These are phyloP conservation scores for Paragorgia papillata DNA, from an alignment of 92 coral and sea anemone genomes.

Conservation along the genomic window DNA sequence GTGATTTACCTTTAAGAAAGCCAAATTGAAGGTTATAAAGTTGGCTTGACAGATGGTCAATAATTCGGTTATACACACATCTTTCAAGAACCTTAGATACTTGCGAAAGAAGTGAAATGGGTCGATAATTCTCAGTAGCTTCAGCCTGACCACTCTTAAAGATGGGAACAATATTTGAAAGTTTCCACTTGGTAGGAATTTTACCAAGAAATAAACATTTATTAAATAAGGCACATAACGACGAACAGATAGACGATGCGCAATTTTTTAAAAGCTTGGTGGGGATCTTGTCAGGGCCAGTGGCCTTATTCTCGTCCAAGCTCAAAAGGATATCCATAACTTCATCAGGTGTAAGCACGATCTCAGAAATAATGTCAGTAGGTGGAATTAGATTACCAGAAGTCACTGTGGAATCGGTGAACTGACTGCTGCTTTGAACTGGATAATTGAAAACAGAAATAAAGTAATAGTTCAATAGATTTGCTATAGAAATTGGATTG, in stretches of 20 bases:
- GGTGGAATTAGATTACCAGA: no score
- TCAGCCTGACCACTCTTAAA: conserved; percentile 28
- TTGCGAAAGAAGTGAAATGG: conserved; percentile 43
- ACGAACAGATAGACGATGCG: no score
- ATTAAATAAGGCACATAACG: conserved; percentile 14
- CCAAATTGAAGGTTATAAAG: conserved; percentile 26
- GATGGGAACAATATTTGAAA: conserved; percentile 41
- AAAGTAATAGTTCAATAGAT: no score
- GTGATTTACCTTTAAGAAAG: conserved; percentile 38
- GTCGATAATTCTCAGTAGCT: conserved; percentile 41
- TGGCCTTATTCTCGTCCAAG: conserved; percentile 8
- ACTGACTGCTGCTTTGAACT: no score
- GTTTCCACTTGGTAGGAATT: conserved; percentile 31
- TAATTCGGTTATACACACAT: conserved; percentile 33
- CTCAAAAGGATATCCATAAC: neutral
- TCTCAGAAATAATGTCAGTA: conserved; percentile 14
- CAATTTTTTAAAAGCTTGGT: conserved; percentile 1
- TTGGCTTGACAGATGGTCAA: conserved; percentile 35
- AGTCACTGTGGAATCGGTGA: no score
- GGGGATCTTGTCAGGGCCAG: conserved; percentile 21
- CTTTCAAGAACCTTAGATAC: conserved; percentile 48
- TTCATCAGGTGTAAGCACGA: neutral
- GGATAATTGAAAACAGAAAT: no score
- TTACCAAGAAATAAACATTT: conserved; percentile 9
- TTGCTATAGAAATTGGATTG: no score